A percentile compares a stretch with the other conserved stretches of the same genome.
phyloP scores from a whole-genome alignment of 2,113 vertebrate genomes.

The Hippopotamus amphibius region DNA sequence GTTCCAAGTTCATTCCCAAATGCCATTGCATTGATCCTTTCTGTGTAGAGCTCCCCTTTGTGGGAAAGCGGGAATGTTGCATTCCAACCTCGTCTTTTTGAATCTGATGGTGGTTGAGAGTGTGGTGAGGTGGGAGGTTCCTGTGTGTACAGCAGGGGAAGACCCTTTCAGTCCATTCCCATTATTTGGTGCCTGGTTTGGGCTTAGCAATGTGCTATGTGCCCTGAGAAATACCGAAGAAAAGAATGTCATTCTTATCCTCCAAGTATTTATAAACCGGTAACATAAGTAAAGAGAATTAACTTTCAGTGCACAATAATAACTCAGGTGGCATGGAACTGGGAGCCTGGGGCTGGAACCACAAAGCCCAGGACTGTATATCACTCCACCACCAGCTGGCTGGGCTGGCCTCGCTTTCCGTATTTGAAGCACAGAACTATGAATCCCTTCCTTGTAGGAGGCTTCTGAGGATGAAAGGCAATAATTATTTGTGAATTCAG shows the following conservation, averaged over 20 bases:
- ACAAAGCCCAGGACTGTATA: neutral
- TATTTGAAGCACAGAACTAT: neutral
- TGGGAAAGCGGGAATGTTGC: too few relatives aligned
- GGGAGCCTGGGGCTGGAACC: neutral
- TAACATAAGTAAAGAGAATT: neutral
- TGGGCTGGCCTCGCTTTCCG: neutral
- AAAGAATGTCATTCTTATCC: neutral
- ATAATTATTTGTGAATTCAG: neutral
- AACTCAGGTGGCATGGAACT: neutral
- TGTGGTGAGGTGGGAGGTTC: neutral
- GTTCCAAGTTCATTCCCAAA: neutral
- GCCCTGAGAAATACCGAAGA: neutral
- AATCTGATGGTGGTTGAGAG: neutral
- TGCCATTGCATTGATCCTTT: neutral
- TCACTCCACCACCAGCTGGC: accelerated
- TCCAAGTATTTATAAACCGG: neutral
- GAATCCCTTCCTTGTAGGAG: neutral
- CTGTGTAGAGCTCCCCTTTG: neutral
- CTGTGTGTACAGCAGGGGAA: neutral
- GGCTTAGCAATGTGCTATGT: neutral
- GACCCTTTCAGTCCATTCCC: neutral
- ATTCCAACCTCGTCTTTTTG: neutral
- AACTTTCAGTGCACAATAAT: neutral
- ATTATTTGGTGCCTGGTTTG: neutral
- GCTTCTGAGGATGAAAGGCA: neutral